A percentile compares a stretch with the other conserved stretches of the same genome.
These are phyloP conservation scores for Drosophila hamatofila DNA, from an alignment of 2,888 invertebrate genomes.

Conservation along the genomic window DNA sequence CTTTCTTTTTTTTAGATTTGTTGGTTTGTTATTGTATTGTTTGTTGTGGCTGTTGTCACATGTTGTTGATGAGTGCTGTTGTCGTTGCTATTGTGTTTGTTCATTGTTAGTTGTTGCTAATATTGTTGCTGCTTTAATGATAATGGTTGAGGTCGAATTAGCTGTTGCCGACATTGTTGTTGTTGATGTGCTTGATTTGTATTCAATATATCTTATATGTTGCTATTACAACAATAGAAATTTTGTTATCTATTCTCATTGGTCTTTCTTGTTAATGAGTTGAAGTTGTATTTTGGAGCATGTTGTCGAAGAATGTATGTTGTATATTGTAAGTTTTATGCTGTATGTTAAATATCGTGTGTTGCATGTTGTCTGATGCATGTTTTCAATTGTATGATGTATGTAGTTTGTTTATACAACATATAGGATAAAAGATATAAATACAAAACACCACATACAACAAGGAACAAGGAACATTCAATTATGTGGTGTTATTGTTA, in stretches of 20 bases:
- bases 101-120: not conserved
- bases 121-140: not conserved
- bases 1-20: conserved; percentile 1
- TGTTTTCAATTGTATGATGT: not conserved
- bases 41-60: not conserved
- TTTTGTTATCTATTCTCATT: not conserved
- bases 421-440: not conserved
- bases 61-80: not conserved
- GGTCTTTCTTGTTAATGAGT: not conserved
- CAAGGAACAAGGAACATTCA: too few relatives aligned
- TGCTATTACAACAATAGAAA: too few relatives aligned
- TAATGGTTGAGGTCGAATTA: not conserved
- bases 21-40: not conserved
- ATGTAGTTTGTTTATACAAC: not conserved
- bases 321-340: not conserved
- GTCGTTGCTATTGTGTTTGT: not conserved
- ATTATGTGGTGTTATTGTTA: too few relatives aligned
- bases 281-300: not conserved
- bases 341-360: too few relatives aligned
- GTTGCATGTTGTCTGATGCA: too few relatives aligned
- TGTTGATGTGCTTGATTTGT: not conserved
- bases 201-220: not conserved
- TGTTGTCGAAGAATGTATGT: not conserved
- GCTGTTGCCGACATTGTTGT: too few relatives aligned
- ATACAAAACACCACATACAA: too few relatives aligned